phyloP scores from a whole-genome alignment of 2,888 invertebrate species.

The Antheraea assamensis region DNA sequence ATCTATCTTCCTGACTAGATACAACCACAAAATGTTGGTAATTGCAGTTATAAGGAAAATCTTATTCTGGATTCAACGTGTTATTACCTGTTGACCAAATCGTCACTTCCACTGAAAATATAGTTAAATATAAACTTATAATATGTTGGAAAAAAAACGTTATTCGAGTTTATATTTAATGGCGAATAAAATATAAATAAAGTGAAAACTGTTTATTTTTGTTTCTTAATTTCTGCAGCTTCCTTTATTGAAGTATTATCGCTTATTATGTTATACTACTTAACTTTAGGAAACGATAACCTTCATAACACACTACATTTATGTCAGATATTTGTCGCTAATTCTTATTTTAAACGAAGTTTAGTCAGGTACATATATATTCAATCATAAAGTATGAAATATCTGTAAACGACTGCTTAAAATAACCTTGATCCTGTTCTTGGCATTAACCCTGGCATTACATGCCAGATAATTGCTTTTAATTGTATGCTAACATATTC shows the following conservation, averaged over 20 bases:
- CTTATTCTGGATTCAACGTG: neutral
- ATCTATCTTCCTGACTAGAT: too few relatives aligned
- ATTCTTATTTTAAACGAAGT: neutral
- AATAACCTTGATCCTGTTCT: conserved; percentile 45
- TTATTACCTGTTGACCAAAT: neutral
- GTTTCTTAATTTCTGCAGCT: neutral
- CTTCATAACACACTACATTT: neutral
- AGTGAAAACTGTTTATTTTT: too few relatives aligned
- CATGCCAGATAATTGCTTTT: conserved; percentile 57
- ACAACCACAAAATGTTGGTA: neutral
- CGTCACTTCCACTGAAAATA: neutral
- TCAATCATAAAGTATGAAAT: conserved; percentile 34
- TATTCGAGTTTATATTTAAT: neutral
- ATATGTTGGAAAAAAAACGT: too few relatives aligned
- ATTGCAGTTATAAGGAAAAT: neutral
- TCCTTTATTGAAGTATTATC: neutral
- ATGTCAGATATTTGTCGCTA: neutral
- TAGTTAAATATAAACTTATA: neutral
- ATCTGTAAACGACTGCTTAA: conserved; percentile 53
- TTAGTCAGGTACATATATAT: conserved; percentile 33
- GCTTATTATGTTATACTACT: neutral
- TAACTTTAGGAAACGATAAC: neutral
- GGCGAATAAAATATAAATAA: neutral
- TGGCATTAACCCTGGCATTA: conserved; percentile 50
- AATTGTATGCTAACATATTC: conserved; percentile 39